Percentiles rank a stretch among this genome's conserved stretches.
Conservation (phyloP, 2,113 vertebrate genomes). For the Bos javanicus region DNA sequence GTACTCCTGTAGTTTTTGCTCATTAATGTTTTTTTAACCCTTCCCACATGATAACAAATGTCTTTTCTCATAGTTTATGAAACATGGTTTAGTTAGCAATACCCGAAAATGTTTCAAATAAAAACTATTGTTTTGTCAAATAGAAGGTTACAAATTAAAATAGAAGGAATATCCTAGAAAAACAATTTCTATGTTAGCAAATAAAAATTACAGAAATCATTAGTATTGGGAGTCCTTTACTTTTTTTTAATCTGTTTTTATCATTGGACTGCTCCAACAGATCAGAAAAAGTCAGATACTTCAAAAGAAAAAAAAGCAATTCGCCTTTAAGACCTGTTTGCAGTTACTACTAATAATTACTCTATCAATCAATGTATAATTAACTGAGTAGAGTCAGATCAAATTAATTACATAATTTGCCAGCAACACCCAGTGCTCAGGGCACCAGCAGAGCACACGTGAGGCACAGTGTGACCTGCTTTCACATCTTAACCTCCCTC, state of each 20-base stretch:
- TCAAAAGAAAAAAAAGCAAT: conserved; percentile 34
- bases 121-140: neutral
- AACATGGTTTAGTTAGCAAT: neutral
- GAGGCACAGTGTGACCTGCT: neutral
- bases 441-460: neutral
- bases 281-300: conserved; percentile 25
- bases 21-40: conserved; percentile 15
- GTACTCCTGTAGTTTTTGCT: conserved; percentile 1
- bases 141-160: neutral
- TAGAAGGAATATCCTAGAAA: neutral
- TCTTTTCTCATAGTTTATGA: conserved; percentile 24
- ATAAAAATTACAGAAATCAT: neutral
- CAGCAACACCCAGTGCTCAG: neutral
- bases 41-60: neutral
- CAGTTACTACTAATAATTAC: conserved; percentile 32
- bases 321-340: neutral
- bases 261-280: neutral
- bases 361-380: conserved; percentile 43
- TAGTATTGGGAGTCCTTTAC: neutral
- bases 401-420: conserved; percentile 26
- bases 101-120: conserved; percentile 5
- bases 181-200: neutral
- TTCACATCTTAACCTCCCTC: neutral
- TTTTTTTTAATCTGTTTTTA: neutral
- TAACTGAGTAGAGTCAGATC: neutral